A percentile compares a stretch with the other conserved stretches of the same genome.
phyloP scores from a whole-genome alignment of 2,888 invertebrate species.

The Dione juno region DNA sequence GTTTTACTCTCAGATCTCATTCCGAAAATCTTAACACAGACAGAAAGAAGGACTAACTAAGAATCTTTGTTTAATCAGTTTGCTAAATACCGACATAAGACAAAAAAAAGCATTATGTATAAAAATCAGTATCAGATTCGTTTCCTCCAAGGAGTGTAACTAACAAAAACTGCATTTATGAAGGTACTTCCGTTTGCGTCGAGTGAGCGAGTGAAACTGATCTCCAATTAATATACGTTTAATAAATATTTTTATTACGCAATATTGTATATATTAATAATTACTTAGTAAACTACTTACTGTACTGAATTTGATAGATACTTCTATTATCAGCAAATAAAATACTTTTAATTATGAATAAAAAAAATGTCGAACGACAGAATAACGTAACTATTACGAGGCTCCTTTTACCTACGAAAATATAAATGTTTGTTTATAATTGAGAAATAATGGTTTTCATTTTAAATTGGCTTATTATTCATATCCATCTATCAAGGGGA shows the following conservation, averaged over 20 bases:
- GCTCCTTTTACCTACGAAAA: too few species aligned
- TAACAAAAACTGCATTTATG: neutral
- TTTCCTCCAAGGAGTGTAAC: conserved; percentile 5
- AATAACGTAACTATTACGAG: too few species aligned
- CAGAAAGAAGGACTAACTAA: neutral
- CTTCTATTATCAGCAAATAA: too few species aligned
- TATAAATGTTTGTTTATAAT: conserved; percentile 5
- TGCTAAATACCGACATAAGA: neutral
- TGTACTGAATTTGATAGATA: too few species aligned
- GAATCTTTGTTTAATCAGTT: neutral
- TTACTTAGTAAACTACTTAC: too few species aligned
- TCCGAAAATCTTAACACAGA: too few species aligned
- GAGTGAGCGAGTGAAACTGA: neutral
- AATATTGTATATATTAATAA: neutral
- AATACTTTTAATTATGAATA: too few species aligned
- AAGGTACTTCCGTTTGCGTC: neutral
- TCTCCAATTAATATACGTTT: conserved; percentile 1
- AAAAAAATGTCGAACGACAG: too few species aligned
- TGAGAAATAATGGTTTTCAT: neutral
- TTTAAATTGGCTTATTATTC: neutral
- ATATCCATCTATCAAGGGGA: neutral
- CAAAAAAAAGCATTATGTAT: neutral
- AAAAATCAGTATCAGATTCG: conserved; percentile 1
- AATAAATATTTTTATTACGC: neutral
- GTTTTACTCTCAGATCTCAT: too few species aligned